These are phyloP conservation scores for Nothoprocta perdicaria DNA, from an alignment of 2,113 vertebrate genomes.

Conservation along the genomic window DNA sequence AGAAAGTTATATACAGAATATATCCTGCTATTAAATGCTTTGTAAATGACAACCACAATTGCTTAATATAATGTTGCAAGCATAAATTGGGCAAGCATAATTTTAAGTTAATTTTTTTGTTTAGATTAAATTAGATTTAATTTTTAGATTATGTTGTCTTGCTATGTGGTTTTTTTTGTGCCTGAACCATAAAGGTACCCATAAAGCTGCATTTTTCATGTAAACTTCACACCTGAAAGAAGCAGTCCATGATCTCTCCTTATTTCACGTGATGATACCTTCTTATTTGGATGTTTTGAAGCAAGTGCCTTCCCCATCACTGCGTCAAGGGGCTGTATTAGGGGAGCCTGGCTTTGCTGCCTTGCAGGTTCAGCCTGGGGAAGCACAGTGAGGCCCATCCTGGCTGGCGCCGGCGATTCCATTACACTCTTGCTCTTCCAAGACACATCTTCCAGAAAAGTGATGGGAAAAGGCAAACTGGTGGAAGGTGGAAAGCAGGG, in stretches of 20 bases:
- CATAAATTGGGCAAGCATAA: neutral
- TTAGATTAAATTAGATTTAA: constrained; percentile 51
- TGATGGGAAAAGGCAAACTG: neutral
- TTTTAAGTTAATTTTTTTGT: constrained; percentile 11
- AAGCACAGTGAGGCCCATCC: constrained; percentile 29
- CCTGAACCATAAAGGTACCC: neutral
- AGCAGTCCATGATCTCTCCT: constrained; percentile 14
- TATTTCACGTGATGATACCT: constrained; percentile 33
- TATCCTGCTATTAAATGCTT: constrained; percentile 42
- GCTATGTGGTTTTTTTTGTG: neutral
- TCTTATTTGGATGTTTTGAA: constrained; percentile 47
- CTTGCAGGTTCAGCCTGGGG: constrained; percentile 17
- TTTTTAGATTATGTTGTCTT: constrained; percentile 38
- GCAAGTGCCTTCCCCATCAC: constrained; percentile 16
- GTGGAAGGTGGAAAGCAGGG: neutral
- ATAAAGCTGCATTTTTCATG: neutral
- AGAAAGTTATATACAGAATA: neutral
- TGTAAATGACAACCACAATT: constrained; percentile 19
- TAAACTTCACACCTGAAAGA: constrained; percentile 1
- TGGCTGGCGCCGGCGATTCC: neutral
- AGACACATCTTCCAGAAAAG: neutral
- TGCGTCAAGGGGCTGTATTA: neutral
- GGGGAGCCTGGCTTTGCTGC: constrained; percentile 26
- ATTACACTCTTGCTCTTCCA: neutral
- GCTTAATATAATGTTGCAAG: neutral